Evolutionary conservation across 2,797 vertebrate genomes (phyloP).

Genomic region (Xenentodon cancila): DNA sequence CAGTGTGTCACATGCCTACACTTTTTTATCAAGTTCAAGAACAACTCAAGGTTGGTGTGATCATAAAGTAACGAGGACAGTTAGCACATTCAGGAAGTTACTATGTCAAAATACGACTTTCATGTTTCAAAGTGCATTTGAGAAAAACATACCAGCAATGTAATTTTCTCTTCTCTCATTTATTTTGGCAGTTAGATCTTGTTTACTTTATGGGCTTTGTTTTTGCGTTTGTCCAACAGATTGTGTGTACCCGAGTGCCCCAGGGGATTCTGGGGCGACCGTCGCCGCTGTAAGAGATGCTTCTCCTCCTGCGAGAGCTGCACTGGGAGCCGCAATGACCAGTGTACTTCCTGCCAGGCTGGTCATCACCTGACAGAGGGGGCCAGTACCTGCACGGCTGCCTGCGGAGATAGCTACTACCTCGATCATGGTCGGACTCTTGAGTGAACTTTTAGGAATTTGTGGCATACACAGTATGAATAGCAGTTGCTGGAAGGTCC

Average conservation of each 20-base stretch:
- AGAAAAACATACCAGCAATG: not conserved
- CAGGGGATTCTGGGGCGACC: conserved; percentile 79
- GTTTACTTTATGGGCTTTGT: conserved; percentile 15
- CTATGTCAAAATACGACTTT: not conserved
- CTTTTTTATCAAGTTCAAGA: conserved; percentile 95
- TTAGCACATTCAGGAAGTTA: conserved; percentile 6
- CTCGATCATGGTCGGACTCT: conserved; percentile 78
- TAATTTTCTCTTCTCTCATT: not conserved
- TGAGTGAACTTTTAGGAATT: conserved; percentile 14
- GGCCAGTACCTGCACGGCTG: conserved; percentile 84
- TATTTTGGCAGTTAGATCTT: not conserved
- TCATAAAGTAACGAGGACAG: conserved; percentile 12
- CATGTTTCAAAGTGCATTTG: not conserved
- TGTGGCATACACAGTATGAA: conserved; percentile 14
- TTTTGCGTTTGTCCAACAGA: conserved; percentile 51
- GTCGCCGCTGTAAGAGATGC: conserved; percentile 89
- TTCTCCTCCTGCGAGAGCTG: conserved; percentile 90
- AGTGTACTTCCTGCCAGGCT: conserved; percentile 91
- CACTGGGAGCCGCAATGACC: conserved; percentile 91
- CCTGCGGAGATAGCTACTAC: conserved; percentile 89
- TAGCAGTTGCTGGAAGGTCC: conserved; percentile 41
- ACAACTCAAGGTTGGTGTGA: conserved; percentile 88
- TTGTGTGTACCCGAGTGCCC: conserved; percentile 77
- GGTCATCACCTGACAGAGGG: conserved; percentile 91
- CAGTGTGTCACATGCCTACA: conserved; percentile 92